phyloP scores from a whole-genome alignment of 2,888 invertebrate species.

The Clepsis dumicolana region DNA sequence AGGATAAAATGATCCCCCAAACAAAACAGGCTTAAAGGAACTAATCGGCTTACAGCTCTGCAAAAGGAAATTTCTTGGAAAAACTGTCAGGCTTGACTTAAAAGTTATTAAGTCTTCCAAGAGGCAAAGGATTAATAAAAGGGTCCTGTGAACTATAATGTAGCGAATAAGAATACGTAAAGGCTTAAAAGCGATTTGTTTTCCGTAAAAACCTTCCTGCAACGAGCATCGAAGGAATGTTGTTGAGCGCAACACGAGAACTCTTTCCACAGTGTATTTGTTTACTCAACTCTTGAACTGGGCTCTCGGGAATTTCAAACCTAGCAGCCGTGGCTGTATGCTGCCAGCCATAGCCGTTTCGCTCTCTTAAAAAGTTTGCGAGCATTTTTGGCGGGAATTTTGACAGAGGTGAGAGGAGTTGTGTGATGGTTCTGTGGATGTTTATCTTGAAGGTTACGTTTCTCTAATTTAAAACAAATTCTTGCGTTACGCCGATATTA shows the following conservation, averaged over 20 bases:
- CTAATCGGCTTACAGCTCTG: background rate
- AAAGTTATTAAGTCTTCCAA: constrained; percentile 1
- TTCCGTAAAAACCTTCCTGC: background rate
- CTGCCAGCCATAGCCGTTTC: constrained; percentile 6
- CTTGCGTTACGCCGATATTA: background rate
- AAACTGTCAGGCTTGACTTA: constrained; percentile 5
- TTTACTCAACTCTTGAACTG: constrained; percentile 17
- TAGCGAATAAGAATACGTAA: background rate
- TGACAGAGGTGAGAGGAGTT: constrained; percentile 10
- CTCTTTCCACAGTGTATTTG: constrained; percentile 21
- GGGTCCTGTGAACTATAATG: background rate
- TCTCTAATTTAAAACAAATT: background rate
- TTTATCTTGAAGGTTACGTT: background rate
- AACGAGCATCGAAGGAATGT: constrained; percentile 4
- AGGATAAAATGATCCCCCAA: background rate
- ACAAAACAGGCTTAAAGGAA: background rate
- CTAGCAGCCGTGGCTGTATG: constrained; percentile 21
- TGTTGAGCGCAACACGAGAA: constrained; percentile 21
- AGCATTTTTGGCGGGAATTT: constrained; percentile 2
- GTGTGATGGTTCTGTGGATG: background rate
- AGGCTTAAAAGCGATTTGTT: background rate
- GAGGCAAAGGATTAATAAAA: constrained; percentile 3
- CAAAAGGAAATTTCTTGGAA: background rate
- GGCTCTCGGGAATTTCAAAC: constrained; percentile 9
- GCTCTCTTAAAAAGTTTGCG: constrained; percentile 14